phyloP scores from a whole-genome alignment of 2,797 vertebrate species.

The Tinamus major region DNA sequence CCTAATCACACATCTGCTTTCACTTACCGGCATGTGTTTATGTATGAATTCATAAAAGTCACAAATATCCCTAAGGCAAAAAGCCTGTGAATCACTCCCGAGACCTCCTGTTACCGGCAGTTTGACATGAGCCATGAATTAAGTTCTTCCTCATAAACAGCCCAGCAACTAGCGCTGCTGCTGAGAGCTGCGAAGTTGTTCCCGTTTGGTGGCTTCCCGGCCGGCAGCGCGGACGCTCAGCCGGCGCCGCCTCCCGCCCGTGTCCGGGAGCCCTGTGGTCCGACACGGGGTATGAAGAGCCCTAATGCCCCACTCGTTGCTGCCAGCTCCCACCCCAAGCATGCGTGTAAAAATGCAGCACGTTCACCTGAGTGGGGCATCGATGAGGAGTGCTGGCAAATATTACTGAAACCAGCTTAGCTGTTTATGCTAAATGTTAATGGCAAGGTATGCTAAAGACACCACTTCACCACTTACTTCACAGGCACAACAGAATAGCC shows the following conservation, averaged over 20 bases:
- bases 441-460: neutral
- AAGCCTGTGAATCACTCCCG: neutral
- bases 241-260: fast-evolving
- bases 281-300: neutral
- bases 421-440: neutral
- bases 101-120: neutral
- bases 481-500: neutral
- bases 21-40: neutral
- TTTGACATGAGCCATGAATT: neutral
- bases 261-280: neutral
- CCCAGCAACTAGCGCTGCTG: neutral
- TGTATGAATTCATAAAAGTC: neutral
- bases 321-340: neutral
- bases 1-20: neutral
- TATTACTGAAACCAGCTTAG: neutral
- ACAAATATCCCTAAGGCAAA: neutral
- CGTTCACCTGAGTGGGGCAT: neutral
- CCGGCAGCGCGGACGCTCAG: neutral
- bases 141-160: neutral
- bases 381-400: neutral
- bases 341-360: neutral
- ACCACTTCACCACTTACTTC: neutral
- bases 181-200: neutral
- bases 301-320: neutral
- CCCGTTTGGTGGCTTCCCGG: neutral